Evolutionary conservation across 2,113 vertebrate genomes (phyloP).

Genomic region (Motacilla tschutschensis): DNA sequence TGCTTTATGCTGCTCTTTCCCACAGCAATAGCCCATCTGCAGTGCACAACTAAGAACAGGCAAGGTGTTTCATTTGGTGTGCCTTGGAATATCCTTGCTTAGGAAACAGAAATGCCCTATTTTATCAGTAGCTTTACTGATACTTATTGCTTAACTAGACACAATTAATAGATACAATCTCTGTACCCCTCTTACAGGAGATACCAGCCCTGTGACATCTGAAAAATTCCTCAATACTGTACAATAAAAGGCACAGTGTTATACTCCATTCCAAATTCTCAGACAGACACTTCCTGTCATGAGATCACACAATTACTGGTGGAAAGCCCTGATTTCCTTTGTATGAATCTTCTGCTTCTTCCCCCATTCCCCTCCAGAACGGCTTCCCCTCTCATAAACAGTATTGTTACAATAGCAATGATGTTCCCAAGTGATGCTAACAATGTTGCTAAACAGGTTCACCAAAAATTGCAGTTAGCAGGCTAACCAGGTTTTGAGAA

Average conservation of each 20-base stretch:
- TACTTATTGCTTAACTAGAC: background rate
- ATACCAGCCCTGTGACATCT: background rate
- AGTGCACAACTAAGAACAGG: background rate
- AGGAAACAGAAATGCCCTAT: background rate
- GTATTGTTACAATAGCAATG: background rate
- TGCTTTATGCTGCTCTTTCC: slow-evolving; percentile 11
- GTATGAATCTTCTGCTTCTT: background rate
- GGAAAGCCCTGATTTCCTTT: background rate
- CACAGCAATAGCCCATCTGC: slow-evolving; percentile 14
- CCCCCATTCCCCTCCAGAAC: background rate
- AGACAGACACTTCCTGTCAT: background rate
- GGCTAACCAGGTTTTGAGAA: background rate
- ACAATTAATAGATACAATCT: background rate
- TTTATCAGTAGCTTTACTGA: background rate
- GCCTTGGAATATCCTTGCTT: background rate
- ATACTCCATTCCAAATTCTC: background rate
- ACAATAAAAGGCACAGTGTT: background rate
- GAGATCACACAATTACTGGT: background rate
- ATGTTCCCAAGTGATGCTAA: background rate
- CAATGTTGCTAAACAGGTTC: background rate
- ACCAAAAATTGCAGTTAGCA: background rate
- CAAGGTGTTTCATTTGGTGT: slow-evolving; percentile 41
- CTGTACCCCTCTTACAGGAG: background rate
- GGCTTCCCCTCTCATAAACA: background rate
- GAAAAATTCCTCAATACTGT: background rate